Conservation (phyloP, 2,888 invertebrate genomes). For the Augiades crinisus region DNA sequence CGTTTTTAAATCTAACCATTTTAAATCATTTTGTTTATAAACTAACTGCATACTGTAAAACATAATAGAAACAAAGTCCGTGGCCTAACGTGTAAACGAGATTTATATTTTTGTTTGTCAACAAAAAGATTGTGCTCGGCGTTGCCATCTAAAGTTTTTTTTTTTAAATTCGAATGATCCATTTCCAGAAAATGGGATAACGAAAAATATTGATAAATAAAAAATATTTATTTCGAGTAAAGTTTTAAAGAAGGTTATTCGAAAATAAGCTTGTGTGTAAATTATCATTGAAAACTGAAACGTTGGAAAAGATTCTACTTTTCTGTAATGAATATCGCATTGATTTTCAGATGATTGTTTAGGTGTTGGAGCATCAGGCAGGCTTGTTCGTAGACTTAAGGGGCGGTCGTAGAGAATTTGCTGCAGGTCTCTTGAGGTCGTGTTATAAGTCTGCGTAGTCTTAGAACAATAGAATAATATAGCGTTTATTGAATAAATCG, state of each 20-base stretch:
- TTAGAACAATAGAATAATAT: slow-evolving; percentile 16
- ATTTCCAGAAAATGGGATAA: not conserved
- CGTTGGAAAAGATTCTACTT: slow-evolving; percentile 9
- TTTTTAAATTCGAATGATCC: not conserved
- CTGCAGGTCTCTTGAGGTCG: slow-evolving; percentile 22
- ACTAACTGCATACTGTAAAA: slow-evolving; percentile 19
- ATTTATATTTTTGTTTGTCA: not conserved
- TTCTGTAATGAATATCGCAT: slow-evolving; percentile 34
- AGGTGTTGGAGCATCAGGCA: slow-evolving; percentile 38
- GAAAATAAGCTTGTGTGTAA: slow-evolving; percentile 10
- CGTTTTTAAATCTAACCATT: slow-evolving; percentile 22
- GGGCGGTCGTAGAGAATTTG: slow-evolving; percentile 15
- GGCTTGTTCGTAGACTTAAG: slow-evolving; percentile 35
- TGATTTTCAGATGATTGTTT: slow-evolving; percentile 40
- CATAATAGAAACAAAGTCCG: not conserved
- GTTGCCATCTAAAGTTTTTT: not conserved
- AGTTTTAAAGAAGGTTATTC: not conserved
- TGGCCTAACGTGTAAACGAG: not conserved
- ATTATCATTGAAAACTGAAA: not conserved
- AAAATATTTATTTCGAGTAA: not conserved
- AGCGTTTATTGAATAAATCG: not conserved
- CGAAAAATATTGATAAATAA: not conserved
- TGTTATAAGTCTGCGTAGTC: slow-evolving; percentile 7
- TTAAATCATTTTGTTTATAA: slow-evolving; percentile 6
- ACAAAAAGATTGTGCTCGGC: not conserved